Conservation (phyloP, 2,797 vertebrate species). For the Malurus splendens region DNA sequence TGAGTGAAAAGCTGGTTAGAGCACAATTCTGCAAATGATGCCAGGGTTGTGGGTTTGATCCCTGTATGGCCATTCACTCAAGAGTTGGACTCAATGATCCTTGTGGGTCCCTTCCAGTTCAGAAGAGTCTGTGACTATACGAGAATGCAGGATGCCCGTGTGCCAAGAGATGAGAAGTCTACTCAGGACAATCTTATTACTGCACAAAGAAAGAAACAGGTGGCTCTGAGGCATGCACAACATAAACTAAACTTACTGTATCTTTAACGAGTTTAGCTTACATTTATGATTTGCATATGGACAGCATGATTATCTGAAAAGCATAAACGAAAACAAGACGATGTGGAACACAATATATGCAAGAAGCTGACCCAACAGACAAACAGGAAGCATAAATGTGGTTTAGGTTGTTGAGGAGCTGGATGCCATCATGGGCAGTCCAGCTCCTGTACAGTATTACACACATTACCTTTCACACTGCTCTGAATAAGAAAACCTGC, state of each 20-base stretch:
- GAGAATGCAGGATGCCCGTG: not conserved
- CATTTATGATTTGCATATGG: not conserved
- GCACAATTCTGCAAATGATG: not conserved
- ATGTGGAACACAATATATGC: not conserved
- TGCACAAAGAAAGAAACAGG: not conserved
- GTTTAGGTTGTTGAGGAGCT: not conserved
- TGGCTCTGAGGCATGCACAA: too few species aligned
- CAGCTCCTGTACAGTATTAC: not conserved
- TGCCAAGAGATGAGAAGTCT: not conserved
- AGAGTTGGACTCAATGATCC: not conserved
- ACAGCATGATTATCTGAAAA: not conserved
- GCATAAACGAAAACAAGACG: not conserved
- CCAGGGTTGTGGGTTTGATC: not conserved
- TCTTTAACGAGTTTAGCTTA: not conserved
- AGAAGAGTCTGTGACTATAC: not conserved
- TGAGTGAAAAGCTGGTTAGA: not conserved
- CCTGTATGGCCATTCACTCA: not conserved
- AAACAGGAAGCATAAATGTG: not conserved
- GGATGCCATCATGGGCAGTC: not conserved
- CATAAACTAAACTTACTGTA: not conserved
- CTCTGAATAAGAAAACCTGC: not conserved
- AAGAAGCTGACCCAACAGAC: not conserved
- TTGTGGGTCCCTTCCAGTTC: not conserved
- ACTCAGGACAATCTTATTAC: not conserved
- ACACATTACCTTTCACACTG: accelerated